Evolutionary conservation across 2,113 vertebrate species (phyloP).

Genomic region (Lepus americanus): DNA sequence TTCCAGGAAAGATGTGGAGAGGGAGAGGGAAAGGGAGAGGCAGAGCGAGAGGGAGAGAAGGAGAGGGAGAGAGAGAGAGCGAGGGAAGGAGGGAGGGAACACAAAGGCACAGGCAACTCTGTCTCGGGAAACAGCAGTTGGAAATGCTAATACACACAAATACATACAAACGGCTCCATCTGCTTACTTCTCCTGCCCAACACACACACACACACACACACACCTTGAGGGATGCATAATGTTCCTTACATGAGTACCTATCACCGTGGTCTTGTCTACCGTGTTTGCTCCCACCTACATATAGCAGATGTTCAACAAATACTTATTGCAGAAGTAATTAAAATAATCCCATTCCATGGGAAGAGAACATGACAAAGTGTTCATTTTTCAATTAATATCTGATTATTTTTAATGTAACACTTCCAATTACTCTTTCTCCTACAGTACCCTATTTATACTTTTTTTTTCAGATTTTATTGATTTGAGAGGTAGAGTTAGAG

Average conservation of each 20-base stretch:
- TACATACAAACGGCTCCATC: not conserved
- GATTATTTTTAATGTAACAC: slow-evolving; percentile 16
- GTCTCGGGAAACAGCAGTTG: not conserved
- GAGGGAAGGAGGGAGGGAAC: not conserved
- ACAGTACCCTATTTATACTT: not conserved
- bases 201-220: no score
- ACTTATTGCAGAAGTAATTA: not conserved
- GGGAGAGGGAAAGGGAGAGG: not conserved
- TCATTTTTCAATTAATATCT: not conserved
- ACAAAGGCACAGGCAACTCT: not conserved
- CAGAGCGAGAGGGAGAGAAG: not conserved
- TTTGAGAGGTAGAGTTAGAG: no score
- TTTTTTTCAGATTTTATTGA: no score
- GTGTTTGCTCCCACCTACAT: not conserved
- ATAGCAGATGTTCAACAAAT: not conserved
- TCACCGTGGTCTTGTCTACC: not conserved
- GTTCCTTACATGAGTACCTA: not conserved
- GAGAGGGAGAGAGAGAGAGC: not conserved
- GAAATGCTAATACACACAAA: not conserved
- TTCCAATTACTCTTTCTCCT: not conserved
- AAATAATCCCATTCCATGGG: not conserved
- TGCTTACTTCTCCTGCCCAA: not conserved
- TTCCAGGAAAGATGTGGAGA: not conserved
- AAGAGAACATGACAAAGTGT: not conserved
- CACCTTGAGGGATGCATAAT: not conserved